phyloP scores from a whole-genome alignment of 1,140 invertebrate species.

The Hydropsyche tenuis region DNA sequence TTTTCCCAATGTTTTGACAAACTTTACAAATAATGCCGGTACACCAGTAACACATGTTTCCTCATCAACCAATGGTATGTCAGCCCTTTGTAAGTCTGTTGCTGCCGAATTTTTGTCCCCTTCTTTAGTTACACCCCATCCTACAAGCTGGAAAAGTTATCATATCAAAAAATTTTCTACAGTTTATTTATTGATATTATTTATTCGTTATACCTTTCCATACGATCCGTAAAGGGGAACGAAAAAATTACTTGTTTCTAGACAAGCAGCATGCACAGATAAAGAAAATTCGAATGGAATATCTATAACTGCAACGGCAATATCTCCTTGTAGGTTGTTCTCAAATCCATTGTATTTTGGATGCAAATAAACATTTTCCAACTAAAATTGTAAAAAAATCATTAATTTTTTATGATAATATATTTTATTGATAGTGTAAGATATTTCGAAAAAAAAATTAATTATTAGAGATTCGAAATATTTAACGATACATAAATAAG shows the following conservation, averaged over 20 bases:
- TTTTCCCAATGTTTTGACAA: conserved; percentile 28
- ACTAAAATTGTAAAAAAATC: background rate
- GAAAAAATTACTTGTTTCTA: background rate
- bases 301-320: background rate
- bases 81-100: background rate
- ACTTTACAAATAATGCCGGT: conserved; percentile 12
- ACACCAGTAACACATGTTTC: background rate
- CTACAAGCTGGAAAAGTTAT: conserved; percentile 35
- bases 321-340: background rate
- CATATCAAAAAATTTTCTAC: no score
- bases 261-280: background rate
- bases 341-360: background rate
- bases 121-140: conserved; percentile 32
- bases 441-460: no score
- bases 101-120: background rate
- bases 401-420: background rate
- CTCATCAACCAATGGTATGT: conserved; percentile 24
- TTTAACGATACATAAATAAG: no score
- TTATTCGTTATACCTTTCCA: no score
- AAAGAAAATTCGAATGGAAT: conserved; percentile 3
- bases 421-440: no score
- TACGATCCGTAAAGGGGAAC: background rate
- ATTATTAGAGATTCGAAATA: no score
- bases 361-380: background rate
- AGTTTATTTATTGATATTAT: no score